phyloP scores from a whole-genome alignment of 2,888 invertebrate genomes.

The Dione vanillae region DNA sequence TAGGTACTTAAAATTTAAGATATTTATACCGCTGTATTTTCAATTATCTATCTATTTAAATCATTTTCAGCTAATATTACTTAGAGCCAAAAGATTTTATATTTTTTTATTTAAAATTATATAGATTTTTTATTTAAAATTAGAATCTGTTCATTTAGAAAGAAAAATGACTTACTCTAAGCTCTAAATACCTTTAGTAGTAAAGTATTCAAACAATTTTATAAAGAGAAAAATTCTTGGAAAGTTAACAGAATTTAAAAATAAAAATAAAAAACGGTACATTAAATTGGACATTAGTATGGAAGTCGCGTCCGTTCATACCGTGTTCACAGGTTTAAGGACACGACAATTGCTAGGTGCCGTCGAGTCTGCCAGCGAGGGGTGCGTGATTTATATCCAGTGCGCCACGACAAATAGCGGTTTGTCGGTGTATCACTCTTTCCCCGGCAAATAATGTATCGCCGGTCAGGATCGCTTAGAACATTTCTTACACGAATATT shows the following conservation, averaged over 20 bases:
- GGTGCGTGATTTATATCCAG: conserved; percentile 76
- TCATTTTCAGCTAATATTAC: no score
- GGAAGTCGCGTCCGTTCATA: conserved; percentile 40
- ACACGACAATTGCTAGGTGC: conserved; percentile 53
- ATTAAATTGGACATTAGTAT: conserved; percentile 22
- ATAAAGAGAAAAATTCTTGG: not conserved
- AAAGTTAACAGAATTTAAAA: conserved; percentile 1
- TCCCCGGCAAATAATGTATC: conserved; percentile 73
- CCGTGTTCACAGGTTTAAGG: conserved; percentile 54
- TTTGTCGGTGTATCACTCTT: conserved; percentile 78
- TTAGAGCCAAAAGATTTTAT: no score
- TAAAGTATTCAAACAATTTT: not conserved
- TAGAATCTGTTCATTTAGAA: no score
- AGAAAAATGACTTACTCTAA: not conserved
- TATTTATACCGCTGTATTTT: no score
- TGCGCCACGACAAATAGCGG: conserved; percentile 80
- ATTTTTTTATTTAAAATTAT: no score
- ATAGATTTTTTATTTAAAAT: no score
- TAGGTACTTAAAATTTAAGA: no score
- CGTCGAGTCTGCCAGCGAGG: conserved; percentile 56
- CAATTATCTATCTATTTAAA: no score
- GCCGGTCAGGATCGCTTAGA: conserved; percentile 38
- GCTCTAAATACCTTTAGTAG: not conserved
- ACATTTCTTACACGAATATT: not conserved
- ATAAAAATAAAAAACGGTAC: not conserved